Percentiles rank a stretch among this genome's conserved stretches.
Evolutionary conservation across 2,113 vertebrate species (phyloP).

Genomic region (Protomyctophum bolini): DNA sequence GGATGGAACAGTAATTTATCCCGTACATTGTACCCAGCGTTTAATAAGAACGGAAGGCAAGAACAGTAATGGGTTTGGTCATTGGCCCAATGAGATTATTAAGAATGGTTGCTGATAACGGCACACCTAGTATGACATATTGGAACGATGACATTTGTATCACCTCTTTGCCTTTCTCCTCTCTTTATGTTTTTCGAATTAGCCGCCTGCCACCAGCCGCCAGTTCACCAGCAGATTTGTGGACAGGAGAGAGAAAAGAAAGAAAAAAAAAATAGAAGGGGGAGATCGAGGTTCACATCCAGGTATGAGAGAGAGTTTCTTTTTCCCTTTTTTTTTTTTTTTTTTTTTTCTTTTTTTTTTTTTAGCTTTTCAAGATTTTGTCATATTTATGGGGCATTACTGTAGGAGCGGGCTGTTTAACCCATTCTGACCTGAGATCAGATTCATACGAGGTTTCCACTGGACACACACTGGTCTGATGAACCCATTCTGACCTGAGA

Average conservation of each 20-base stretch:
- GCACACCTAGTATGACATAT: constrained; percentile 46
- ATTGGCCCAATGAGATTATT: constrained; percentile 44
- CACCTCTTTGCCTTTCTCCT: constrained; percentile 45
- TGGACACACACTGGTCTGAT: too few species aligned
- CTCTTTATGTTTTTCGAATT: constrained; percentile 59
- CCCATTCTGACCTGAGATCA: too few species aligned
- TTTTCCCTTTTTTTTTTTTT: constrained; percentile 13
- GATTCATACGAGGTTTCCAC: too few species aligned
- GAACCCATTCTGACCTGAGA: too few species aligned
- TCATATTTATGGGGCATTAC: constrained; percentile 77
- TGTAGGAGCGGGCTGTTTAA: constrained; percentile 63
- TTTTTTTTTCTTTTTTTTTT: constrained; percentile 29
- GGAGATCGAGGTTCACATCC: constrained; percentile 53
- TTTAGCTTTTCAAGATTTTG: constrained; percentile 65
- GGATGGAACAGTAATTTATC: constrained; percentile 48
- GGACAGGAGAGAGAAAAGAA: constrained; percentile 21
- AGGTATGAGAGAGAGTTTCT: constrained; percentile 70
- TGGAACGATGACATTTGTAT: constrained; percentile 55
- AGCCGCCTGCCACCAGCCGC: constrained; percentile 44
- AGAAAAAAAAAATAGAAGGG: constrained; percentile 32
- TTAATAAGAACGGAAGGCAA: constrained; percentile 25
- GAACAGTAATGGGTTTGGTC: constrained; percentile 57
- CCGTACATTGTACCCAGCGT: constrained; percentile 30
- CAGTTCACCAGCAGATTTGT: constrained; percentile 42
- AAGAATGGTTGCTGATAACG: constrained; percentile 56